Conservation (phyloP, 92 coral and sea anemone genomes). For the Phenganax stokvisi region DNA sequence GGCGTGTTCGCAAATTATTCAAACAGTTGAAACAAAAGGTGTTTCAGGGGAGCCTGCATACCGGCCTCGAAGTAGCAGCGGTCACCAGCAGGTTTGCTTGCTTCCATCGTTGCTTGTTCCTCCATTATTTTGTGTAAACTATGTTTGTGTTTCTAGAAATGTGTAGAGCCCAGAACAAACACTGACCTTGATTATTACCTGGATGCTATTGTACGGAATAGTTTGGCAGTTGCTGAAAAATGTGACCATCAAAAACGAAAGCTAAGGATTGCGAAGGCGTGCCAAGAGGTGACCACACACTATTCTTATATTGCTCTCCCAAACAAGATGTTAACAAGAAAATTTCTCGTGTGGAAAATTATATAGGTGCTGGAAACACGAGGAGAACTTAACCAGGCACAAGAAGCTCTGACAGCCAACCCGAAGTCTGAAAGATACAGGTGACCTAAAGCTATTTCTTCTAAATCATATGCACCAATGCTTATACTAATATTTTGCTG, state of each 20-base stretch:
- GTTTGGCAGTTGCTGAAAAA: constrained; percentile 89
- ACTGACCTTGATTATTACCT: constrained; percentile 83
- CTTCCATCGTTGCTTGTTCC: background rate
- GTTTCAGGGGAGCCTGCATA: constrained; percentile 56
- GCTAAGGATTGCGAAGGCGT: constrained; percentile 68
- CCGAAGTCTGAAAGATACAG: constrained; percentile 68
- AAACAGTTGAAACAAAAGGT: constrained; percentile 69
- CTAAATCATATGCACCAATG: background rate
- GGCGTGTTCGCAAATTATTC: constrained; percentile 90
- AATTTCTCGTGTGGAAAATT: background rate
- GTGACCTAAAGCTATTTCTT: constrained; percentile 25
- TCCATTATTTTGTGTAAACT: background rate
- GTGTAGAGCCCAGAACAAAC: constrained; percentile 47
- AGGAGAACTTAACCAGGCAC: constrained; percentile 69
- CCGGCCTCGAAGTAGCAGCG: constrained; percentile 55
- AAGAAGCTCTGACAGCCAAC: constrained; percentile 55
- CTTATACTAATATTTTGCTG: background rate
- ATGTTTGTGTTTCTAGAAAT: constrained; percentile 36
- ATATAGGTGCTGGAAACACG: constrained; percentile 78
- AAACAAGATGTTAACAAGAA: background rate
- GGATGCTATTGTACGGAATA: constrained; percentile 87
- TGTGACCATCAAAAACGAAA: constrained; percentile 58
- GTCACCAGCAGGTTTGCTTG: constrained; percentile 46
- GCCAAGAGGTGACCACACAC: constrained; percentile 50
- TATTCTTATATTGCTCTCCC: background rate